These are phyloP conservation scores for Tenualosa thibaudeaui DNA, from an alignment of 2,797 vertebrate species.

Conservation along the genomic window DNA sequence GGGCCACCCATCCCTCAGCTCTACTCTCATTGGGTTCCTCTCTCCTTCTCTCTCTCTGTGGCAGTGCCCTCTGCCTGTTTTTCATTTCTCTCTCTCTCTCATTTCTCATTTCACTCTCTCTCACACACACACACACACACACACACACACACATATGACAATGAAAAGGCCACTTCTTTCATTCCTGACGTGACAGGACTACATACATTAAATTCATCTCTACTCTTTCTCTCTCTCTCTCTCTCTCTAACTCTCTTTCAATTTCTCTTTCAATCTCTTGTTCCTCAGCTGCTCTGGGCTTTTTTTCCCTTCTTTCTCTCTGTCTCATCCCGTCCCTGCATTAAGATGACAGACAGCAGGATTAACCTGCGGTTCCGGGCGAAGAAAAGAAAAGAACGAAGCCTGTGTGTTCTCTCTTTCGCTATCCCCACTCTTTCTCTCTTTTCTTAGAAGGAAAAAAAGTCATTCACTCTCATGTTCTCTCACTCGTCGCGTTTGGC, in stretches of 20 bases:
- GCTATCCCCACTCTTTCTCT: not conserved
- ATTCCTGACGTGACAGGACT: constrained; percentile 10
- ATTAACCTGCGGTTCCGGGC: not conserved
- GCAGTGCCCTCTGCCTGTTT: too few relatives aligned
- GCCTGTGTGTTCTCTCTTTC: not conserved
- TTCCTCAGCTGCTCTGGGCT: not conserved
- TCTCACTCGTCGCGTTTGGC: too few relatives aligned
- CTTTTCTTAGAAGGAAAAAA: not conserved
- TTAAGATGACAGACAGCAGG: constrained; percentile 6
- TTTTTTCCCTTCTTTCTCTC: not conserved
- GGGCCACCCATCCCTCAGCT: too few relatives aligned
- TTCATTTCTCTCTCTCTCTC: not conserved
- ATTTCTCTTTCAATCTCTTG: not conserved
- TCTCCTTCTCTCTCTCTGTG: not conserved
- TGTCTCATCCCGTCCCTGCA: not conserved
- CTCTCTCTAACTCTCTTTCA: not conserved
- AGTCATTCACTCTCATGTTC: too few relatives aligned
- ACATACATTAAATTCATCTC: not conserved
- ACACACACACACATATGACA: not conserved
- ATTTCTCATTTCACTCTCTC: not conserved
- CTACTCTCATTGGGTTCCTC: not conserved
- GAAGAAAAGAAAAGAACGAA: not conserved
- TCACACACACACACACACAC: not conserved
- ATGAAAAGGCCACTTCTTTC: constrained; percentile 20
- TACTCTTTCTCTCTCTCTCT: not conserved